phyloP scores from a whole-genome alignment of 2,113 vertebrate genomes.

The Pterocles gutturalis region DNA sequence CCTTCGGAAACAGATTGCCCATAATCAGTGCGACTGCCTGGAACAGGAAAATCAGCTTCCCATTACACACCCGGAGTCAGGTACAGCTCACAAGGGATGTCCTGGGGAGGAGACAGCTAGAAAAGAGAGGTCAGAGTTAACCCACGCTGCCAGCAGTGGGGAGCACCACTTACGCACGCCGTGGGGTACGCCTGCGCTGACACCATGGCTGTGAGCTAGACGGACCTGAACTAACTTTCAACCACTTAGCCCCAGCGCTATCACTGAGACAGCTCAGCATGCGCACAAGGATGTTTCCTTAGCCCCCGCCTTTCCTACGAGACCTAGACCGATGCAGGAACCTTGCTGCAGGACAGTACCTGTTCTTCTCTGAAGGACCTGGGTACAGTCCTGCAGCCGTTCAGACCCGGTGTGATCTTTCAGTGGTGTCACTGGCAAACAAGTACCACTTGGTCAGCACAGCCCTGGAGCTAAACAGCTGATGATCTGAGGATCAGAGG shows the following conservation, averaged over 20 bases:
- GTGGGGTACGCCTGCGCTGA: fast-evolving
- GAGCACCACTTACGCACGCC: not conserved
- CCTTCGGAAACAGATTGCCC: not conserved
- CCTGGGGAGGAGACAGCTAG: not conserved
- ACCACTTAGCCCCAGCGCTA: fast-evolving
- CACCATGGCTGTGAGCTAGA: fast-evolving
- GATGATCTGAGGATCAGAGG: not conserved
- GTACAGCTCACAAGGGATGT: not conserved
- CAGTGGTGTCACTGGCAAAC: not conserved
- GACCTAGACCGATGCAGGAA: not conserved
- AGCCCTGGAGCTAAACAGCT: not conserved
- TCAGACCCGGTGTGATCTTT: not conserved
- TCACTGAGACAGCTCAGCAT: not conserved
- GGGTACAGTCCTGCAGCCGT: not conserved
- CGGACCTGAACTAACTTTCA: not conserved
- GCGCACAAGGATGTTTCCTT: not conserved
- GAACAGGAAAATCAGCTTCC: not conserved
- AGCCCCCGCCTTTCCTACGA: not conserved
- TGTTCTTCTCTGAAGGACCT: not conserved
- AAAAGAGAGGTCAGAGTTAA: not conserved
- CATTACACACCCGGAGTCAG: not conserved
- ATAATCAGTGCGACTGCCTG: not conserved
- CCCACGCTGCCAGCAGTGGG: fast-evolving
- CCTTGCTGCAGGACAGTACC: not conserved
- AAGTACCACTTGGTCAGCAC: not conserved